Base-by-base conservation (phyloP, 2,113 vertebrate genomes). In the Phrynosoma platyrhinos region DNA sequence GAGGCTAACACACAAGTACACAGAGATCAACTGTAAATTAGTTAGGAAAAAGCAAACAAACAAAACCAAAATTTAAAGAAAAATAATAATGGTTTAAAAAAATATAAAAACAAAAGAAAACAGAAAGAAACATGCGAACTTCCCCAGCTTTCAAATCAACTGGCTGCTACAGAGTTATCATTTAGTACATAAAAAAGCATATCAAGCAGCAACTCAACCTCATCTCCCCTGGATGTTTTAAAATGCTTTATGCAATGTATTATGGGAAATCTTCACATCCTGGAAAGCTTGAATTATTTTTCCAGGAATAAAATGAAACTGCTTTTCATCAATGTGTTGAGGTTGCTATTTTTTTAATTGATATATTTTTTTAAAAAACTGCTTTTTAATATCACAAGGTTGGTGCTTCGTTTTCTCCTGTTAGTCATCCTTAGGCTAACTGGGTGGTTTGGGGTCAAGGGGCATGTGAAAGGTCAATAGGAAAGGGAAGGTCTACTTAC, bases 91-190 rank as follows among this genome's bases (percentile, higher is more conserved):
- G 96, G 87, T 89, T 95, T 91, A 91, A 95, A 96, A 96, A 96
- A 89, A 25, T 80, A 97, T 94, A 91, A 87, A 91, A 93, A 95
- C 87, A 95, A 97, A 96, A 94, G 0, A 36, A 94, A 97, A 97
- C 94, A 98, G 97, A 96, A 94, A 97, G 98, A 97, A 97, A 95
- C 98, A 99, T 99, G 98, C 98, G 93, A 96, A 98, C 98, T 98
- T 98, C 98, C 98, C 98, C 96, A 96, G 94, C 96, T 96, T 91
- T 94, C 95, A 30, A 80, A 92, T 83, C 81, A 90, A 92, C 83
- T 91, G 96, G 91, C 95, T 93, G 97, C 97, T 97, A 94, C 96
- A 97, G 97, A 96, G 88, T 97, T 98, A 97, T 96, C 96, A 93
- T 96, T 97, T 96, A 88, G 90, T 96, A 96, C 96, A 97, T 94